Evolutionary conservation across 1,140 invertebrate genomes (phyloP), one percentile per base, ranked within the genome.

Genomic region (Drosophila nikananu): DNA sequence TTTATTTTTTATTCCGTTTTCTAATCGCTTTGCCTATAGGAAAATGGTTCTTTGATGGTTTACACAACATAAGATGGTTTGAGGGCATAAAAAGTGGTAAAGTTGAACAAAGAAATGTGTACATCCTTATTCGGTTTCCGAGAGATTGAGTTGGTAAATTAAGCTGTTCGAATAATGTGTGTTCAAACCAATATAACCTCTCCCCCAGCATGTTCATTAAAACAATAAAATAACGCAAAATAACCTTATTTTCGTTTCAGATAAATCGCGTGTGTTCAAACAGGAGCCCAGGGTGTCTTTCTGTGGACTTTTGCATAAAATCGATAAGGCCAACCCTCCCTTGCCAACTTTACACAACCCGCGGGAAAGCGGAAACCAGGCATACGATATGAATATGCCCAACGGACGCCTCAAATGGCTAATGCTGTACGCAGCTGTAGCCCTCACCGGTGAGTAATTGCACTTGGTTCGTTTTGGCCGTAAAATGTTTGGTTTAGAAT

Each of bases 391-490:
- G 81, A 78, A 83, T 71, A 77, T 81, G 81, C 41, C 80, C 48
- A 81, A 71, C 72, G 84, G 77, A 81, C 77, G 81, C 77, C 77
- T 62, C 49, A 81, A 87, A 72, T 83, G 84, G 83, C 83, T 89
- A 89, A 83, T 81, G 64, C 77, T 89, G 65, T 89, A 67, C 77
- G 77, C 83, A 87, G 83, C 84, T 89, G 84, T 89, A 81, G 64
- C 66, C 62, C 27, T 78, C 41, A 57, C 83, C 39, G 83, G 83
- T 87, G 80, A 87, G 83, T 89, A 87, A 89, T 87, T 60, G 49
- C 49, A 46, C 25, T 76, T 70, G 49, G 7, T 48, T 79, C 57
- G 67, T 42, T 10, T 21, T 27, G 37, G 61, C 62, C 54, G 17
- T 30, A 19, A 13, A 78, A 68, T 23, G 52, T 25, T 48, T 37